Evolutionary conservation across 1,140 invertebrate species (phyloP), one percentile per base, ranked within the genome.

Genomic region (Wasmannia auropunctata): DNA sequence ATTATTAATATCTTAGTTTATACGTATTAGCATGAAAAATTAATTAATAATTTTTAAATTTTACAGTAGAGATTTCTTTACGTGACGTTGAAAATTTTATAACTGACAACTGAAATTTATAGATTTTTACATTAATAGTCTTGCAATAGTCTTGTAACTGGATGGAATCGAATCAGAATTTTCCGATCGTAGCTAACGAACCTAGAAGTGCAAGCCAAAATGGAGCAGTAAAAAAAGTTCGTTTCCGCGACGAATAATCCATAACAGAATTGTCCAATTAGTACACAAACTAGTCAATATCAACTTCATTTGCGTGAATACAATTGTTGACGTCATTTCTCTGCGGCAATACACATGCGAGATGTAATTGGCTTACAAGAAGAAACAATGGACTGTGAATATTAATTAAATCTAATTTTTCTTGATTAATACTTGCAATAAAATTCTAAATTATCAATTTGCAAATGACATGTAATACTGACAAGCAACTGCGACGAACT

Each of bases 261-360:
- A 14, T 70, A 72, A 70, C 11, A 56, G 5, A 43, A 56, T 46
- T 62, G 28, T 74, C 3, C 60, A 62, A 86, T 88, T 89, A 69
- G 16, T 62, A 72, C 16, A 37, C 25, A 51, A 65, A 70, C 70
- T 74, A 83, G 70, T 72, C 63, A 83, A 43, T 81, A 62, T 51
- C 31, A 37, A 31, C 49, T 49, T 72, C 22, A 65, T 86, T 77
- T 86, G 6, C 63, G 34, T 40, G 69, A 81, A 54, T 86, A 63
- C 49, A 63, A 31, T 49, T 31, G 8, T 51, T 56, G 54, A 56
- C 56, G 25, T 86, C 31, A 49, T 63, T 43, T 34, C 81, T 31
- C 37, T 43, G 25, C 6, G 1, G 25, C 58, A 83, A 77, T 43
- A n/a, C 49, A 19, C 56, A 34, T 63, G 19, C 16, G 1, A 31